A percentile compares a stretch with the other conserved stretches of the same genome.
Evolutionary conservation across 64 coral and sea anemone species (phyloP).

Genomic region (Anthopleura sola): DNA sequence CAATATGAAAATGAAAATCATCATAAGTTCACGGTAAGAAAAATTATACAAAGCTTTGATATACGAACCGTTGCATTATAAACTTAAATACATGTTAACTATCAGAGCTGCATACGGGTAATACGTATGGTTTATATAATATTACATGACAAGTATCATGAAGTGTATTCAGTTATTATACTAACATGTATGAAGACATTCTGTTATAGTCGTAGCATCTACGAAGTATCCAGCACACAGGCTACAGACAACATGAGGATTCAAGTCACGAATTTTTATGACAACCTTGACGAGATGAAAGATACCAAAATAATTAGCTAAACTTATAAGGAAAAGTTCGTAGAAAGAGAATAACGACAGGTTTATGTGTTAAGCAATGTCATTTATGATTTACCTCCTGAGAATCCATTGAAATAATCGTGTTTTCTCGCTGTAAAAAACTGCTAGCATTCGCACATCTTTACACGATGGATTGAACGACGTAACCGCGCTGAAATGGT

Average conservation of each 20-base stretch:
- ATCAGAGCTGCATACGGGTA: too few relatives aligned
- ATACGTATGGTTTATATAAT: not conserved
- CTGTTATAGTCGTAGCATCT: constrained; percentile 95
- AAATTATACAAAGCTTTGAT: too few relatives aligned
- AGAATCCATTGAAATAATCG: not conserved
- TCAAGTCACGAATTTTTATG: constrained; percentile 88
- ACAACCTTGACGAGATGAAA: constrained; percentile 48
- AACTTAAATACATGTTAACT: too few relatives aligned
- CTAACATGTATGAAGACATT: constrained; percentile 97
- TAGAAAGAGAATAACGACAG: not conserved
- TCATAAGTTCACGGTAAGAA: too few relatives aligned
- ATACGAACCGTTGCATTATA: too few relatives aligned
- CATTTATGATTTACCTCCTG: not conserved
- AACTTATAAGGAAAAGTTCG: not conserved
- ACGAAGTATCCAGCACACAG: constrained; percentile 98
- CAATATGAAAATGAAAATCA: not conserved
- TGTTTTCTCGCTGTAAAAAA: not conserved
- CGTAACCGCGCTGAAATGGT: not conserved
- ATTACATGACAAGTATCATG: not conserved
- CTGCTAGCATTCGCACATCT: not conserved
- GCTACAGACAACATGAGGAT: constrained; percentile 97
- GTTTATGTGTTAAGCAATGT: not conserved
- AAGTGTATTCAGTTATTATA: not conserved
- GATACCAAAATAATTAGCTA: not conserved
- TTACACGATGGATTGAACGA: not conserved